Conservation (phyloP, 2,113 vertebrate species). For the Syngnathus floridae region DNA sequence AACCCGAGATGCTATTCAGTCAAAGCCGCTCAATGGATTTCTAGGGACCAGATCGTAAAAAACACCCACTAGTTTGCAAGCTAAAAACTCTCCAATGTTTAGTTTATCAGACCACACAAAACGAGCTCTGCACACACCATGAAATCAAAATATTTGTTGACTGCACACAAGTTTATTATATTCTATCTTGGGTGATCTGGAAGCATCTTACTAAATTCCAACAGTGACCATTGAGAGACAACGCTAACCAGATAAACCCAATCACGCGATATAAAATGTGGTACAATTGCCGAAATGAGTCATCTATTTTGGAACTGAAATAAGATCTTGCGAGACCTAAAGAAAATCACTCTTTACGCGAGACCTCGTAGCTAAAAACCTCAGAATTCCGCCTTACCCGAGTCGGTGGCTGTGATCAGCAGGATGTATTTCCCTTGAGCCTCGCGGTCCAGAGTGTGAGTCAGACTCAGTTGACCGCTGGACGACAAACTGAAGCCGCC, state of each 20-base stretch:
- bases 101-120: conserved; percentile 40
- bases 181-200: neutral
- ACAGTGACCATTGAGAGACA: conserved; percentile 8
- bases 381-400: conserved; percentile 67
- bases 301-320: conserved; percentile 27
- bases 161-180: conserved; percentile 32
- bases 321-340: neutral
- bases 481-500: conserved; percentile 80
- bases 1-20: conserved; percentile 56
- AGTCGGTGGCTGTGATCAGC: conserved; percentile 82
- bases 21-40: conserved; percentile 34
- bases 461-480: conserved; percentile 81
- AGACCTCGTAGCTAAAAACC: neutral
- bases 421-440: conserved; percentile 75
- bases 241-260: conserved; percentile 8
- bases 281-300: conserved; percentile 19
- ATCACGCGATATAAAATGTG: neutral
- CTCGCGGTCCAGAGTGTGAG: conserved; percentile 83
- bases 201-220: neutral
- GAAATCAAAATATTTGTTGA: conserved; percentile 59
- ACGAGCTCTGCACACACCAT: conserved; percentile 19
- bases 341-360: conserved; percentile 6
- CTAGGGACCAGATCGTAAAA: conserved; percentile 27
- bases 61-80: conserved; percentile 42
- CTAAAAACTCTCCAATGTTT: conserved; percentile 58